A percentile compares a stretch with the other conserved stretches of the same genome.
These are phyloP conservation scores for Hypsopygia costalis DNA, from an alignment of 2,888 invertebrate genomes.

Conservation along the genomic window DNA sequence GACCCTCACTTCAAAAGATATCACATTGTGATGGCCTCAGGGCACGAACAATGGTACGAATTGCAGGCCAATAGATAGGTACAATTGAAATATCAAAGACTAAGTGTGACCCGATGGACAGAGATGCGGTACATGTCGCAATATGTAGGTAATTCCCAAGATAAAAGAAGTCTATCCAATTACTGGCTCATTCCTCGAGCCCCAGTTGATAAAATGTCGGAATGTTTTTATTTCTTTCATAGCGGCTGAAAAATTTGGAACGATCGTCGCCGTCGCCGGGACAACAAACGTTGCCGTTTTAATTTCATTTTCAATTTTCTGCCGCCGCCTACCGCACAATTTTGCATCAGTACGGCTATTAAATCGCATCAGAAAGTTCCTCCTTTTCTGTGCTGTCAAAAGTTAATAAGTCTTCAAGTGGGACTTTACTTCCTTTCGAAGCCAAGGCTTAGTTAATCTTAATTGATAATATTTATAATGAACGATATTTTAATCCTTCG, in stretches of 20 bases:
- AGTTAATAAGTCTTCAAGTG: conserved; percentile 17
- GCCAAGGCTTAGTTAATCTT: conserved; percentile 26
- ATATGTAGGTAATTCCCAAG: conserved; percentile 17
- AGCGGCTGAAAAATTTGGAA: conserved; percentile 28
- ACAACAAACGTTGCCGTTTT: conserved; percentile 37
- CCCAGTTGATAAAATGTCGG: conserved; percentile 33
- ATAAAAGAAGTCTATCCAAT: conserved; percentile 34
- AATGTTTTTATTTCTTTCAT: conserved; percentile 39
- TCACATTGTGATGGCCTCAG: no score
- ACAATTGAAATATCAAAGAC: conserved; percentile 4
- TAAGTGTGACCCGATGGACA: background rate
- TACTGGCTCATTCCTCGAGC: conserved; percentile 27
- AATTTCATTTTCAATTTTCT: conserved; percentile 47
- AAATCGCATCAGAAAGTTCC: conserved; percentile 15
- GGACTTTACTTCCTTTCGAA: conserved; percentile 11
- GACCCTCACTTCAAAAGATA: no score
- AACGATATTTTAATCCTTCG: conserved; percentile 12
- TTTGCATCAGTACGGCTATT: conserved; percentile 25
- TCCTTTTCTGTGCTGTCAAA: conserved; percentile 11
- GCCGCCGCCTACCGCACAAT: conserved; percentile 27
- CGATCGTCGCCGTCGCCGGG: conserved; percentile 28
- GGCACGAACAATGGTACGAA: background rate
- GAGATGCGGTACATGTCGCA: background rate
- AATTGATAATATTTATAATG: conserved; percentile 22
- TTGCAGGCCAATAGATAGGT: background rate